Evolutionary conservation across 2,888 invertebrate genomes (phyloP).

Genomic region (Hydropsyche betteni): DNA sequence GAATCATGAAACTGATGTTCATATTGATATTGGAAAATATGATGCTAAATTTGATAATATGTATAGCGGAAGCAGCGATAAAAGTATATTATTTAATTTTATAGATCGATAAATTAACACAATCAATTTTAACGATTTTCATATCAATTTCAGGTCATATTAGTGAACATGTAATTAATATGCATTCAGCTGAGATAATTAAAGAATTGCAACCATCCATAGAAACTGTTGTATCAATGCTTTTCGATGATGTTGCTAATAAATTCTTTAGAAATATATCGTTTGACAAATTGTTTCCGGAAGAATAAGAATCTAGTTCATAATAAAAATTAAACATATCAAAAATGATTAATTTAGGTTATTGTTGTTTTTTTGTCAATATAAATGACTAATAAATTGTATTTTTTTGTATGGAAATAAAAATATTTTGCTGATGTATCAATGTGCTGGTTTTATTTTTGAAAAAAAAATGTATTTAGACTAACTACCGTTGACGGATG

Average conservation of each 20-base stretch:
- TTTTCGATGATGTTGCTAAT: constrained; percentile 69
- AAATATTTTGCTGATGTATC: no score
- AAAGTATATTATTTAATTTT: constrained; percentile 59
- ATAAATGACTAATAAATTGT: no score
- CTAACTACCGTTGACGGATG: no score
- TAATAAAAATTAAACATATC: not conserved
- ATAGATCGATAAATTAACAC: constrained; percentile 6
- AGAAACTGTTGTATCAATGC: constrained; percentile 68
- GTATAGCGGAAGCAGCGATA: constrained; percentile 69
- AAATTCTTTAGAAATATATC: constrained; percentile 64
- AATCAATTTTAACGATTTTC: not conserved
- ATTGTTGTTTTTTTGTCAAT: no score
- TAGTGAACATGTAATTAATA: constrained; percentile 67
- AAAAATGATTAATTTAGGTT: no score
- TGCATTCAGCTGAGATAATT: constrained; percentile 67
- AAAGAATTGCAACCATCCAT: constrained; percentile 69
- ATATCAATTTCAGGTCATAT: constrained; percentile 64
- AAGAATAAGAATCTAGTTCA: constrained; percentile 52
- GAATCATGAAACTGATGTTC: constrained; percentile 59
- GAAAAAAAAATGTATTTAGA: no score
- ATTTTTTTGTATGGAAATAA: no score
- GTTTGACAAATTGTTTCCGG: constrained; percentile 63
- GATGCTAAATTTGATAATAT: constrained; percentile 67
- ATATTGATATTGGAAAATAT: constrained; percentile 63
- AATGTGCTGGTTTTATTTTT: no score